Percentiles rank a stretch among this genome's conserved stretches.
Evolutionary conservation across 2,888 invertebrate genomes (phyloP).

Genomic region (Petrolisthes cinctipes): DNA sequence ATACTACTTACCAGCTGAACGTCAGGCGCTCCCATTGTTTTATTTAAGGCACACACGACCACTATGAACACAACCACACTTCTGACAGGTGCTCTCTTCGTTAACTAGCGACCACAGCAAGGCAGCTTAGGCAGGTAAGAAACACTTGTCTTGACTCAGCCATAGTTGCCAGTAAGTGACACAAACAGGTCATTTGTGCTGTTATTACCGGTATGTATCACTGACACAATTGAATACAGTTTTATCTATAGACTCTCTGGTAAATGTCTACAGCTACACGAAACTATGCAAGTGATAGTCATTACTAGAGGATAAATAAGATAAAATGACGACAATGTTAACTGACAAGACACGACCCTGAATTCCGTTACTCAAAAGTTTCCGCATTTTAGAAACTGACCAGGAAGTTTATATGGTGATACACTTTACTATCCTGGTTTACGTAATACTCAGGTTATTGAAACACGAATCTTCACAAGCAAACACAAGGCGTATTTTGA

Average conservation of each 20-base stretch:
- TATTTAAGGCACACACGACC: background rate
- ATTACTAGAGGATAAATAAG: background rate
- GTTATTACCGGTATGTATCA: background rate
- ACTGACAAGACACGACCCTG: constrained; percentile 7
- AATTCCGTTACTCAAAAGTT: constrained; percentile 21
- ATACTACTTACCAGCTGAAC: constrained; percentile 21
- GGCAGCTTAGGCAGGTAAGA: background rate
- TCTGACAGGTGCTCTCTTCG: background rate
- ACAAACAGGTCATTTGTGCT: background rate
- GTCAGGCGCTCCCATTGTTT: constrained; percentile 24
- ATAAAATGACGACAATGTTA: background rate
- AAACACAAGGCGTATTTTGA: no score
- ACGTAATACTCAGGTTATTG: background rate
- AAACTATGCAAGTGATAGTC: no score
- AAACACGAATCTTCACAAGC: no score
- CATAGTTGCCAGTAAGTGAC: background rate
- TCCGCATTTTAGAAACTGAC: background rate
- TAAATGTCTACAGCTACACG: no score
- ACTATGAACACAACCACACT: background rate
- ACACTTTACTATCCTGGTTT: background rate
- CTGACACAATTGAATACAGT: background rate
- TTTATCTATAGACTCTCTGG: no score
- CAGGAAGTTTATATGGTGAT: constrained; percentile 3
- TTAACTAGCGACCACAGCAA: background rate
- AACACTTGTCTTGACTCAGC: no score